Conservation (phyloP, 2,113 vertebrate genomes). For the Carollia perspicillata region DNA sequence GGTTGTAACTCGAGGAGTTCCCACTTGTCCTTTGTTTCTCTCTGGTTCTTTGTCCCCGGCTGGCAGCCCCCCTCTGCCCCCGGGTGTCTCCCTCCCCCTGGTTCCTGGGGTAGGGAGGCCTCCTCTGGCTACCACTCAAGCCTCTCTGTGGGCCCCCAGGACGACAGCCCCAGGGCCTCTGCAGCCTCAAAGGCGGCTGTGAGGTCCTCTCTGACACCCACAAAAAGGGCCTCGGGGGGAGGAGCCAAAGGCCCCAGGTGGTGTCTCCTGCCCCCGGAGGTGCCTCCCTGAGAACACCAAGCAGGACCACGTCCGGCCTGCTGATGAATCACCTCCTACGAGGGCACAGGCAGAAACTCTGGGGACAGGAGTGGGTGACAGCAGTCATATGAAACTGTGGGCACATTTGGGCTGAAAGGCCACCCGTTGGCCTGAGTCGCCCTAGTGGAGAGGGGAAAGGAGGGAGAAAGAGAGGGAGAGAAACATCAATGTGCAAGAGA, state of each 20-base stretch:
- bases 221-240: not conserved
- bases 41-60: conserved; percentile 53
- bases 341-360: not conserved
- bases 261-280: not conserved
- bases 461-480: no score
- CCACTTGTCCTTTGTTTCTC: conserved; percentile 59
- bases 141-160: conserved; percentile 23
- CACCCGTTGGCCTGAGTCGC: not conserved
- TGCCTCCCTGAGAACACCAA: not conserved
- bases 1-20: conserved; percentile 15
- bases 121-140: conserved; percentile 27
- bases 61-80: conserved; percentile 32
- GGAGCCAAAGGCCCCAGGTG: not conserved
- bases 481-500: no score
- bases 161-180: not conserved
- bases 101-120: conserved; percentile 1
- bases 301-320: not conserved
- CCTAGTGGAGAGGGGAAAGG: not conserved
- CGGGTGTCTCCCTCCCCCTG: not conserved
- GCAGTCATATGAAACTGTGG: not conserved
- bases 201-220: not conserved
- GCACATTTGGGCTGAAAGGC: not conserved
- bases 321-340: not conserved
- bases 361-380: not conserved
- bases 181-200: not conserved